Evolutionary conservation across 2,797 vertebrate species (phyloP).

Genomic region (Gymnopithys bicolor): DNA sequence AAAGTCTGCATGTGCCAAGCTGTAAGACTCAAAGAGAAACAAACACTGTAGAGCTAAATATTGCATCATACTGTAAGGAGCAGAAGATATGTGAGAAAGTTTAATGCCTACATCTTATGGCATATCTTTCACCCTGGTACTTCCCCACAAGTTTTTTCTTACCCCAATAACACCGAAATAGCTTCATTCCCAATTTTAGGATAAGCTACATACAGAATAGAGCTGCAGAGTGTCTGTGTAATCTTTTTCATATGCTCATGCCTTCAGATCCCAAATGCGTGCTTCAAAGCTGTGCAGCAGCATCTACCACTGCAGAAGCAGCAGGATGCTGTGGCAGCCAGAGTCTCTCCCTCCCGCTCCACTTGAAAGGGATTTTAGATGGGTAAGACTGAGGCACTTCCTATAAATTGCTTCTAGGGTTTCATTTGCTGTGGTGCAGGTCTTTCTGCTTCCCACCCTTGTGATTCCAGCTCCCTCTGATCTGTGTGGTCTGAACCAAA

Average conservation of each 20-base stretch:
- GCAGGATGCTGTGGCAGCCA: background rate
- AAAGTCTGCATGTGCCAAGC: background rate
- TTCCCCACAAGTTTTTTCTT: background rate
- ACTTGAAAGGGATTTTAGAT: background rate
- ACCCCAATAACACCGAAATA: background rate
- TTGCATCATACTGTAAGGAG: background rate
- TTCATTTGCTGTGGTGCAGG: background rate
- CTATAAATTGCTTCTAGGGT: background rate
- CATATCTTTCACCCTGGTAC: background rate
- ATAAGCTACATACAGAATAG: background rate
- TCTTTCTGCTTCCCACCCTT: background rate
- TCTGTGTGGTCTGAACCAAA: slow-evolving; percentile 43
- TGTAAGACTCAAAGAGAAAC: background rate
- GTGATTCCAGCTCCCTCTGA: background rate
- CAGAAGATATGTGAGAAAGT: background rate
- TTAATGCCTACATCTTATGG: background rate
- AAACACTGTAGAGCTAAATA: background rate
- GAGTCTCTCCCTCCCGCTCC: background rate
- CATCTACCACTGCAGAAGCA: background rate
- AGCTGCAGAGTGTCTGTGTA: background rate
- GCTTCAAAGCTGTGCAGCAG: background rate
- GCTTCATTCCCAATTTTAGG: background rate
- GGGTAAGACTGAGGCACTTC: background rate
- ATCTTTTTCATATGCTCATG: background rate
- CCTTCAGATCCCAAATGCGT: background rate